These are phyloP conservation scores for Steatornis caripensis DNA, from an alignment of 2,113 vertebrate species.

Conservation along the genomic window DNA sequence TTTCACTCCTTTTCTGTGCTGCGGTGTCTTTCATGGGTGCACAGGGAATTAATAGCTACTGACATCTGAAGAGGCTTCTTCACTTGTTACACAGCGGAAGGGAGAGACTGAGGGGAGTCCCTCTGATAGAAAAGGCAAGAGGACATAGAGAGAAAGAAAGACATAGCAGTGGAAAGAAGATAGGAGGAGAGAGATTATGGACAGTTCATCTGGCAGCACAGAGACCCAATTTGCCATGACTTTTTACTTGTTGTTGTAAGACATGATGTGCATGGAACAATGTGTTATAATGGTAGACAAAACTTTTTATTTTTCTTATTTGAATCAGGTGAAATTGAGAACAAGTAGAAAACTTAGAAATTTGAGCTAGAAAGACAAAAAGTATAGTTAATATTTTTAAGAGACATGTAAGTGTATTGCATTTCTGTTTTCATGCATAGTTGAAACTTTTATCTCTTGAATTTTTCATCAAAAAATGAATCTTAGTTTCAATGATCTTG, in stretches of 20 bases:
- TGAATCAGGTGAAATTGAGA: background rate
- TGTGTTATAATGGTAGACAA: background rate
- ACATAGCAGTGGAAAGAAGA: background rate
- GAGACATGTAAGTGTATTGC: background rate
- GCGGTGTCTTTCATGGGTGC: background rate
- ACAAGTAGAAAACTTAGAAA: background rate
- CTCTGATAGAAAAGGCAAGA: background rate
- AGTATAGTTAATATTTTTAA: background rate
- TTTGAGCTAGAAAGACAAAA: background rate
- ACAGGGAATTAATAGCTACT: background rate
- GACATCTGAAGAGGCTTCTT: background rate
- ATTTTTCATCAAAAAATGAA: background rate
- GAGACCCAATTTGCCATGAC: background rate
- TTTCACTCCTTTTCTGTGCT: background rate
- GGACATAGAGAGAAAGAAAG: background rate
- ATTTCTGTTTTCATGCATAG: background rate
- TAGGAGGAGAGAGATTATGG: background rate
- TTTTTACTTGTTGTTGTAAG: background rate
- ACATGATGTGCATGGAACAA: background rate
- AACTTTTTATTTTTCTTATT: background rate
- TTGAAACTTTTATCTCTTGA: background rate
- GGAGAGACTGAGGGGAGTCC: background rate
- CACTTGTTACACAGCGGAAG: background rate
- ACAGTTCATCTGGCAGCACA: background rate
- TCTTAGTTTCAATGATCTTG: background rate